Percentiles rank a stretch among this genome's conserved stretches.
phyloP scores from a whole-genome alignment of 2,113 vertebrate genomes.

The Nesoenas mayeri region DNA sequence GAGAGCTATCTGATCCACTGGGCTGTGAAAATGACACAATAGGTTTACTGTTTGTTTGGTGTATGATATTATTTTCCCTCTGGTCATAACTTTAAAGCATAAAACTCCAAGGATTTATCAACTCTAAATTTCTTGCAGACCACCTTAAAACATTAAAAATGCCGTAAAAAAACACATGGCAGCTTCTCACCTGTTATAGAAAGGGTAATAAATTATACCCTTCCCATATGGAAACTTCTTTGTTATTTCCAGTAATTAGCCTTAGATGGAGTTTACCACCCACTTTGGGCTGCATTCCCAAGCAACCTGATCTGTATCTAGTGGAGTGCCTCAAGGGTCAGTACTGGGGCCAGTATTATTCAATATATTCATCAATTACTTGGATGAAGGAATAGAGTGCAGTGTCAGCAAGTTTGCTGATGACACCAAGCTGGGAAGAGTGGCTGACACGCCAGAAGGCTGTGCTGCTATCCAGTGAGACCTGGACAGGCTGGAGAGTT shows the following conservation, averaged over 20 bases:
- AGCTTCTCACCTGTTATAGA: neutral
- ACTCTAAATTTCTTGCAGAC: neutral
- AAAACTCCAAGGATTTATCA: neutral
- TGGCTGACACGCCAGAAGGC: too few species aligned
- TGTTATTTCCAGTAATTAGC: neutral
- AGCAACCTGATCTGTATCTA: too few species aligned
- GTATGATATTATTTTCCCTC: neutral
- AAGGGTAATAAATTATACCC: neutral
- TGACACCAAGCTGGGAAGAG: too few species aligned
- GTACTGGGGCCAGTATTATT: too few species aligned
- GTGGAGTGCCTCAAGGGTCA: too few species aligned
- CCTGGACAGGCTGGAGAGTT: too few species aligned
- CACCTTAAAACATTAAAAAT: neutral
- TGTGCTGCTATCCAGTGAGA: too few species aligned
- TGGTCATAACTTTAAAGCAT: neutral
- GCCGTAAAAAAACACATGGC: neutral
- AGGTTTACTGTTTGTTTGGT: neutral
- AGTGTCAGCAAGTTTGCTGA: too few species aligned
- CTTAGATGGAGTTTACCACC: too few species aligned
- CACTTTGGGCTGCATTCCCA: too few species aligned
- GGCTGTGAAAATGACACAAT: neutral
- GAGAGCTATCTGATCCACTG: neutral
- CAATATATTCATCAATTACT: too few species aligned
- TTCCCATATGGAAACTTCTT: neutral
- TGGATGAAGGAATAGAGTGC: too few species aligned